Base-by-base conservation (phyloP, 2,797 vertebrate genomes). In the Acanthurus tractus region DNA sequence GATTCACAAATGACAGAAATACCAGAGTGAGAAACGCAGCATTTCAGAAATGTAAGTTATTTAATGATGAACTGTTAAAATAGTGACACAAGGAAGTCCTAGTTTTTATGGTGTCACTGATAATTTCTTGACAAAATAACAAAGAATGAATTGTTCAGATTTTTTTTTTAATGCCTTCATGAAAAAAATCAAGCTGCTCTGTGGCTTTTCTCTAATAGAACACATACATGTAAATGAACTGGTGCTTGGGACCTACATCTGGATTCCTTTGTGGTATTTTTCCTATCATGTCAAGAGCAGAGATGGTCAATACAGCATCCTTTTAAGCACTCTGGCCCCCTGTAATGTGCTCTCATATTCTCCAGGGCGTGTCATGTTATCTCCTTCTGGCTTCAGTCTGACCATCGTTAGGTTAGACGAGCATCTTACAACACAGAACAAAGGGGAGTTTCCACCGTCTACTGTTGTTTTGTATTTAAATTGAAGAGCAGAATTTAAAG, bases 261-360 rank as follows among this genome's bases (percentile, higher is more conserved):
- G 3, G 11, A 25, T 29, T 29, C 9, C 18, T 50, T 10, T 63
- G 25, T 70, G 58, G 42, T 58, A 29, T 57, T 71, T 55, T 40
- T 67, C 14, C 63, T 70, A 13, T 53, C 46, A 50, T 70, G 29
- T 20, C 18, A 7, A 15, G 15, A 59, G 11, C 8, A 20, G 3
- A 15, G 8, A 56, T 20, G 22, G 23, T 90, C 86, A 87, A 62
- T 85, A 81, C 55, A 76, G 42, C 70, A 90, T 78, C 85, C 84
- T 86, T 68, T 88, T 46, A 86, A 85, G 84, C 86, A 84, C 87
- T 89, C 69, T 73, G 25, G 20, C 4, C 17, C 49, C 10, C 62
- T 49, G 57, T 92, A 89, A 93, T 88, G 87, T 65, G n/a, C 69
- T 70, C 55, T 82, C 53, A 70, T 82, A 42, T 70, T 71, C 80